Conservation (phyloP, 2,113 vertebrate species). For the Eleginops maclovinus region DNA sequence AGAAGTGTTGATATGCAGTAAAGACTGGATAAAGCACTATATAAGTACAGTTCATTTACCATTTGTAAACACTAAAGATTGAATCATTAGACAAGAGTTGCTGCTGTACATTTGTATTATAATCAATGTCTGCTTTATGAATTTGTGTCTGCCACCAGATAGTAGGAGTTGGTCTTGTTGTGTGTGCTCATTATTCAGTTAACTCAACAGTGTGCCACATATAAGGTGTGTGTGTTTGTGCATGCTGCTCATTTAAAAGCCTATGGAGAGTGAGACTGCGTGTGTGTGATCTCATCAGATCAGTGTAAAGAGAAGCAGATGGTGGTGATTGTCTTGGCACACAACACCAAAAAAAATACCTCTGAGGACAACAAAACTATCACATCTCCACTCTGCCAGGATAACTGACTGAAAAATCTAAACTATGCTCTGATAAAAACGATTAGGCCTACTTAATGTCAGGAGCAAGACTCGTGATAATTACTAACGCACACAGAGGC, state of each 20-base stretch:
- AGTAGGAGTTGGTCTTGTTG: background rate
- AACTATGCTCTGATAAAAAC: conserved; percentile 33
- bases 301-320: conserved; percentile 68
- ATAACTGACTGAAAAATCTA: conserved; percentile 46
- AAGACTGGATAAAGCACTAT: too few species aligned
- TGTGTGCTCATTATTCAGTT: conserved; percentile 21
- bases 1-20: conserved; percentile 7
- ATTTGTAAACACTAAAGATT: too few species aligned
- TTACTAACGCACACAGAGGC: conserved; percentile 9
- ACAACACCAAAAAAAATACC: conserved; percentile 31
- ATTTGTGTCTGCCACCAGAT: conserved; percentile 9
- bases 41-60: too few species aligned
- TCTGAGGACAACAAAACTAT: conserved; percentile 51
- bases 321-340: conserved; percentile 70
- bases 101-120: background rate
- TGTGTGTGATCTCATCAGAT: conserved; percentile 53
- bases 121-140: conserved; percentile 12
- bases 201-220: conserved; percentile 11
- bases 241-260: conserved; percentile 7
- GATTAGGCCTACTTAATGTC: conserved; percentile 32
- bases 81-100: background rate
- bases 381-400: conserved; percentile 55
- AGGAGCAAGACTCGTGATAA: conserved; percentile 32
- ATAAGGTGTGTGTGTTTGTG: conserved; percentile 21
- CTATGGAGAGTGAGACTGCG: conserved; percentile 32